Evolutionary conservation across 2,888 invertebrate genomes (phyloP), one percentile per base, ranked within the genome.

Genomic region (Drosophila bunnanda): DNA sequence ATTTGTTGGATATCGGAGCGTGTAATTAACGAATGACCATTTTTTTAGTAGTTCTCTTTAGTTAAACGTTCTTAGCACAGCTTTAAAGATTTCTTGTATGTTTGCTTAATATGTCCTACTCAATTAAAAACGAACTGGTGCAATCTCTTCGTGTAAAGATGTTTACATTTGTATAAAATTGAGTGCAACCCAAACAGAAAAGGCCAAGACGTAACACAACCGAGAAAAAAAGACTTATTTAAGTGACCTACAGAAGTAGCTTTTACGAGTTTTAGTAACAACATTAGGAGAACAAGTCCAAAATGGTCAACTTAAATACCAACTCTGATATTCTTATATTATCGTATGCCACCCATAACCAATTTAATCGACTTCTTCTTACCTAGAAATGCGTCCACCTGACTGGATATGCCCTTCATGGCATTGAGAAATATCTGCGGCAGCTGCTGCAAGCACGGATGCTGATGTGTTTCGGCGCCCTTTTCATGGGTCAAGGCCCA

Each of bases 301-400:
- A 30, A 48, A 30, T 3, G 7, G 1, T 4, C 50, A 32, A 32
- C 9, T 9, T 50, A 9, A 9, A 17, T 32, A 1, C 20, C 32
- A 32, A 9, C 32, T 50, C 20, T 50, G 10, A 50, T 13, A 9
- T 13, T 32, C 12, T 30, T 4, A 15, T 4, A 15, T 15, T 3
- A 17, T 0, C 2, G 13, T n/a, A 4, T 20, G 0, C 8, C 36
- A 22, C 22, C 17, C 44, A 9, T 8, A 15, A 50, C 28, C 17
- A 20, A 12, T 20, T 12, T 1, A 15, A 15, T 20, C 1, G 13
- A 32, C 0, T 20, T 13, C 15, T 9, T 44, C 88, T 93, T 94
- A 97, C 98, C 98, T 77, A 99, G 93, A 93, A 98, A 99, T 2
- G 98, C 98, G 93, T 99, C 98, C 15, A 98, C 98, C 90, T 98